These are phyloP conservation scores for Seira ritae DNA, from an alignment of 2,888 invertebrate species.

Conservation along the genomic window DNA sequence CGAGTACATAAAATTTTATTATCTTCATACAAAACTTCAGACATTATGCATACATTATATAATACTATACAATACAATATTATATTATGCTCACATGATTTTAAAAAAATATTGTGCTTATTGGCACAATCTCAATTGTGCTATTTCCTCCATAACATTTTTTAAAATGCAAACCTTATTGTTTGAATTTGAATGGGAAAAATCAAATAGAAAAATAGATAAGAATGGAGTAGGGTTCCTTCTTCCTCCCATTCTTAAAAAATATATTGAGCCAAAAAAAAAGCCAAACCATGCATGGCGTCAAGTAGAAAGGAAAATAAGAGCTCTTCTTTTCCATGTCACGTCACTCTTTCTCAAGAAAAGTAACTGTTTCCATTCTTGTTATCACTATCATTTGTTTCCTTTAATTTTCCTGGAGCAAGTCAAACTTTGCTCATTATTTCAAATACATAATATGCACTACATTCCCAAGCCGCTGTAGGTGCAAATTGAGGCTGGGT, in stretches of 20 bases:
- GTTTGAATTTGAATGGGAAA: too few species aligned
- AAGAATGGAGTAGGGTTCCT: not conserved
- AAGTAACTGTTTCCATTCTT: too few species aligned
- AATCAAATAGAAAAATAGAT: not conserved
- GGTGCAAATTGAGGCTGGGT: too few species aligned
- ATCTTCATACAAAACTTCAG: slow-evolving; percentile 47
- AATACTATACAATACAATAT: too few species aligned
- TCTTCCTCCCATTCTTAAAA: too few species aligned
- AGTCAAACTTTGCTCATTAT: not conserved
- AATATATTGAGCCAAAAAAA: too few species aligned
- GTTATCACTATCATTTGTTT: not conserved
- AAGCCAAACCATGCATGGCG: too few species aligned
- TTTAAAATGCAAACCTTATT: too few species aligned
- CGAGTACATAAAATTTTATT: slow-evolving; percentile 54
- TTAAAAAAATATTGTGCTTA: slow-evolving; percentile 4
- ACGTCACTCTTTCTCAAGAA: too few species aligned
- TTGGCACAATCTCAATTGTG: not conserved
- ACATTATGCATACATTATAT: slow-evolving; percentile 32
- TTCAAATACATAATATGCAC: not conserved
- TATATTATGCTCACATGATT: not conserved
- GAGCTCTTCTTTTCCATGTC: too few species aligned
- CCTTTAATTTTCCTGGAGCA: not conserved
- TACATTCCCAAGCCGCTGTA: too few species aligned
- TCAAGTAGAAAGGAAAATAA: too few species aligned
- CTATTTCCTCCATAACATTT: not conserved